phyloP scores from a whole-genome alignment of 2,113 vertebrate genomes.

The Pangasianodon hypophthalmus region DNA sequence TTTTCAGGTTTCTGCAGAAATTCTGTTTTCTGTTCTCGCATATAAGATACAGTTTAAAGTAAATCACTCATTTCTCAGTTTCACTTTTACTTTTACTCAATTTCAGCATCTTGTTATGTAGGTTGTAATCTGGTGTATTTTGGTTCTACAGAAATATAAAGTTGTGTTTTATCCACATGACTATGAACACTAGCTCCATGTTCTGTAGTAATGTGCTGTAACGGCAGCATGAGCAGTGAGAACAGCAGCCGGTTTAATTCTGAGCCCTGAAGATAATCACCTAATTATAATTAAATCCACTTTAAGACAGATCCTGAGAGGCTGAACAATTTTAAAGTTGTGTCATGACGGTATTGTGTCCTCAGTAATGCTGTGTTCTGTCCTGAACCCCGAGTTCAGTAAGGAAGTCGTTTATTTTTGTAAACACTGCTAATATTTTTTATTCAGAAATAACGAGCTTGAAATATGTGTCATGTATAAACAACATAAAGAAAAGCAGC shows the following conservation, averaged over 20 bases:
- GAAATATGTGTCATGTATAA: background rate
- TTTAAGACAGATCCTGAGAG: background rate
- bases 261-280: background rate
- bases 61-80: too few relatives aligned
- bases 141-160: too few relatives aligned
- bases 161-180: too few relatives aligned
- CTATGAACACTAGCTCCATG: background rate
- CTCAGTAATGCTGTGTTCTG: background rate
- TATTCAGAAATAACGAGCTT: background rate
- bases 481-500: background rate
- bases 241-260: background rate
- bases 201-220: background rate
- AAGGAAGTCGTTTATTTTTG: background rate
- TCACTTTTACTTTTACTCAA: too few relatives aligned
- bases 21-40: too few relatives aligned
- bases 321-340: background rate
- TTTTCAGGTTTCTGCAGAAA: too few relatives aligned
- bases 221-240: background rate
- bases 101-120: too few relatives aligned
- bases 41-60: too few relatives aligned
- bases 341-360: background rate
- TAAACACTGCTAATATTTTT: background rate
- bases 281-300: background rate
- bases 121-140: too few relatives aligned
- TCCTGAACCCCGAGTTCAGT: background rate